These are phyloP conservation scores for Cottoperca gobio DNA, from an alignment of 2,797 vertebrate species.

Conservation along the genomic window DNA sequence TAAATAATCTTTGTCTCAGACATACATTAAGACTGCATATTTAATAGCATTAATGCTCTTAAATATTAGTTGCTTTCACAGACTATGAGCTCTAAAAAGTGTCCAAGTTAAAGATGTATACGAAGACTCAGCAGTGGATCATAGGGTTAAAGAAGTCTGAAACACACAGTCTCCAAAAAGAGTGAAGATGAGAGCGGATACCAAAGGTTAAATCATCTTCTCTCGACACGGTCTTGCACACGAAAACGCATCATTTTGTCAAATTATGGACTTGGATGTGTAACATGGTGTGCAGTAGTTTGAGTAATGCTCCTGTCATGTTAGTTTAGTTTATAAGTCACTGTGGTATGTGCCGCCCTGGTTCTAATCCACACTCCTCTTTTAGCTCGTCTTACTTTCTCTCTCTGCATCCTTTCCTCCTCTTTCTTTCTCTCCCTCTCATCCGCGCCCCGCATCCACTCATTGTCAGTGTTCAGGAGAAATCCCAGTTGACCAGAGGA, in stretches of 20 bases:
- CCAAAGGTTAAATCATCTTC: not conserved
- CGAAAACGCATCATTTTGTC: slow-evolving; percentile 15
- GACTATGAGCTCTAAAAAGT: not conserved
- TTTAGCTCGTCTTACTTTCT: slow-evolving; percentile 11
- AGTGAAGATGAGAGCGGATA: slow-evolving; percentile 8
- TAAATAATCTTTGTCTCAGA: not conserved
- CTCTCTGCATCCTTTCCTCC: slow-evolving; percentile 9
- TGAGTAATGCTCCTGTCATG: slow-evolving; percentile 46
- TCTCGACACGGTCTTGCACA: not conserved
- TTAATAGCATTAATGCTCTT: not conserved
- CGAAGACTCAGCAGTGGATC: not conserved
- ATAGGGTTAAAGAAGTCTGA: not conserved
- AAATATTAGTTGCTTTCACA: not conserved
- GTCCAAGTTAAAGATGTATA: not conserved
- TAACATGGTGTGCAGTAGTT: slow-evolving; percentile 20
- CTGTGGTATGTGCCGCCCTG: slow-evolving; percentile 27
- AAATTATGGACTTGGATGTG: slow-evolving; percentile 22
- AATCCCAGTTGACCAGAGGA: slow-evolving; percentile 82
- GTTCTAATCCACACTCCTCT: slow-evolving; percentile 41
- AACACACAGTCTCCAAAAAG: not conserved
- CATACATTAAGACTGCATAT: not conserved
- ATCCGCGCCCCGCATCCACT: slow-evolving; percentile 74
- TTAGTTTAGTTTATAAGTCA: slow-evolving; percentile 53
- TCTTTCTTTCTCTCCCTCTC: slow-evolving; percentile 15
- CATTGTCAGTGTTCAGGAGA: slow-evolving; percentile 82